These are phyloP conservation scores for Apotomis betuletana DNA, from an alignment of 2,888 invertebrate genomes.

Conservation along the genomic window DNA sequence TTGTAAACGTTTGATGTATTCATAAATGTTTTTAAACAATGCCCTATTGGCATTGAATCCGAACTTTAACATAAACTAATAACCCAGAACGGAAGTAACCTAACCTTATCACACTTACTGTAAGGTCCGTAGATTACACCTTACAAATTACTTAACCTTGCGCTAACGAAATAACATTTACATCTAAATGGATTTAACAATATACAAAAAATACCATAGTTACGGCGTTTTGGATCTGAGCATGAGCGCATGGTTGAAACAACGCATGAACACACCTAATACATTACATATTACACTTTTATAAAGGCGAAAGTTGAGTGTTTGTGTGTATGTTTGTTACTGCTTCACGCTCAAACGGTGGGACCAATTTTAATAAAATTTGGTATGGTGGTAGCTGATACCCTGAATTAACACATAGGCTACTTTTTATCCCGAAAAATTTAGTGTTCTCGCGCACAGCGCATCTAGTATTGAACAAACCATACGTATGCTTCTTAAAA, in stretches of 20 bases:
- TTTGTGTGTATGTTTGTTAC: no score
- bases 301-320: no score
- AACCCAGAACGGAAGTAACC: conserved; percentile 29
- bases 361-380: no score
- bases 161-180: conserved; percentile 1
- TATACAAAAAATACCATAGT: background rate
- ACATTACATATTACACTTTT: conserved; percentile 5
- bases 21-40: conserved; percentile 5
- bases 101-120: conserved; percentile 33
- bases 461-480: no score
- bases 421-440: no score
- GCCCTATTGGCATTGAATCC: conserved; percentile 27
- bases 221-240: background rate
- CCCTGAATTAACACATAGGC: no score
- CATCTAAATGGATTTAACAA: background rate
- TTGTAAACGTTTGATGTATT: background rate
- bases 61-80: conserved; percentile 18
- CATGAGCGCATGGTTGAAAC: background rate
- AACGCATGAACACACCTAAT: background rate
- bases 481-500: no score
- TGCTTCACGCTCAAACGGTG: no score
- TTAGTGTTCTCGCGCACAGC: no score
- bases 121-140: conserved; percentile 34
- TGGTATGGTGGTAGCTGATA: no score
- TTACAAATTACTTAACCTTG: conserved; percentile 34